These are phyloP conservation scores for Microdon myrmicae DNA, from an alignment of 2,888 invertebrate genomes.

Conservation along the genomic window DNA sequence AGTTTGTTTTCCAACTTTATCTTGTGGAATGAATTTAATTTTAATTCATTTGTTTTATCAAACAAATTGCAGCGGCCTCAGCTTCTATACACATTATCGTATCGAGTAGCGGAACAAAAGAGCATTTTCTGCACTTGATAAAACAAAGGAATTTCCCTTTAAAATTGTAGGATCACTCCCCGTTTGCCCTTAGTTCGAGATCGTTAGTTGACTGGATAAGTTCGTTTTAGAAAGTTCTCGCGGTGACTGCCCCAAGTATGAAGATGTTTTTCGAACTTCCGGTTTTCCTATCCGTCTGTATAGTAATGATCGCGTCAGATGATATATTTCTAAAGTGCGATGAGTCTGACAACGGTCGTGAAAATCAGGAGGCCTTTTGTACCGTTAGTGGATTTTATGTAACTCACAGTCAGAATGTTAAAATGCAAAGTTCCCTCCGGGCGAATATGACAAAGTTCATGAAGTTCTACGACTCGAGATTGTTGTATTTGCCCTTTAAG, in stretches of 20 bases:
- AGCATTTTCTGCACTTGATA: slow-evolving; percentile 17
- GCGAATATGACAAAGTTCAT: slow-evolving; percentile 63
- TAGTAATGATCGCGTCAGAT: slow-evolving; percentile 51
- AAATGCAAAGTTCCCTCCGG: slow-evolving; percentile 58
- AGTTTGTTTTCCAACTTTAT: slow-evolving; percentile 7
- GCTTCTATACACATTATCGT: slow-evolving; percentile 14
- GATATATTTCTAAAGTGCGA: slow-evolving; percentile 64
- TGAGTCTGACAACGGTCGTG: slow-evolving; percentile 63
- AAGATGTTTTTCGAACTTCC: slow-evolving; percentile 13
- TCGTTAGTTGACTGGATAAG: slow-evolving; percentile 12
- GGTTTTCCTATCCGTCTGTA: slow-evolving; percentile 16
- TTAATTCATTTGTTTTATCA: slow-evolving; percentile 12
- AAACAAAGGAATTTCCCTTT: slow-evolving; percentile 1
- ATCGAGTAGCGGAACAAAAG: slow-evolving; percentile 12
- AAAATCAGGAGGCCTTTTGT: slow-evolving; percentile 59
- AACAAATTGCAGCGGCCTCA: not conserved
- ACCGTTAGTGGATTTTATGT: slow-evolving; percentile 63
- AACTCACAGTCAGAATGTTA: slow-evolving; percentile 63
- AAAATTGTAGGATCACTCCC: slow-evolving; percentile 4
- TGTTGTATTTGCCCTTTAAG: slow-evolving; percentile 64
- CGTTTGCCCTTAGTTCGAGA: slow-evolving; percentile 18
- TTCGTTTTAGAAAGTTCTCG: no score
- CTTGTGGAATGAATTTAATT: slow-evolving; percentile 3
- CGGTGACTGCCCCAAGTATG: not conserved
- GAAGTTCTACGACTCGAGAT: slow-evolving; percentile 65